phyloP scores from a whole-genome alignment of 2,797 vertebrate species.

The Tauraco hartlaubi region DNA sequence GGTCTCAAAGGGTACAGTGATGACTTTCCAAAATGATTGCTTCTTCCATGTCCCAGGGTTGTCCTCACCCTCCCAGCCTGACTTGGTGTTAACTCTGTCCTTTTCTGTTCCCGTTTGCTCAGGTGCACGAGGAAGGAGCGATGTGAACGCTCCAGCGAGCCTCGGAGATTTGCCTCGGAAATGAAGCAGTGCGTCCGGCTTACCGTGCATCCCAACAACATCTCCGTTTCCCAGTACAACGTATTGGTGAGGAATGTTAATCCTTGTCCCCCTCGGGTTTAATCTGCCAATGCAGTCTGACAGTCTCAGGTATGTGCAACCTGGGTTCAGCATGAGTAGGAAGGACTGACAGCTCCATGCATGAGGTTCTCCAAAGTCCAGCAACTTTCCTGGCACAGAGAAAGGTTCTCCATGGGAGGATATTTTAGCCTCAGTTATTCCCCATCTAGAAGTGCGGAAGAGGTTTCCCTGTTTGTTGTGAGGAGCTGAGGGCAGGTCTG shows the following conservation, averaged over 20 bases:
- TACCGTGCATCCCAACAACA: conserved; percentile 97
- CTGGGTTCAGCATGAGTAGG: background rate
- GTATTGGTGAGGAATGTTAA: conserved; percentile 89
- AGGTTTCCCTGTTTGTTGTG: background rate
- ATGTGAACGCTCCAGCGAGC: conserved; percentile 93
- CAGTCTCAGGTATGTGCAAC: background rate
- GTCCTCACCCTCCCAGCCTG: background rate
- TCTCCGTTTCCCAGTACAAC: conserved; percentile 97
- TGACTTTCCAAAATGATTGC: accelerated
- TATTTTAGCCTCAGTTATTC: background rate
- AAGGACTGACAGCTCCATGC: background rate
- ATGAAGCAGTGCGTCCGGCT: conserved; percentile 97
- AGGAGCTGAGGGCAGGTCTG: background rate
- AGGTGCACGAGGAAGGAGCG: conserved; percentile 97
- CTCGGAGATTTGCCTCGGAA: conserved; percentile 93
- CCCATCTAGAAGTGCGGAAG: background rate
- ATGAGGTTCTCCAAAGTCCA: background rate
- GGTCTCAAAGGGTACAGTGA: background rate
- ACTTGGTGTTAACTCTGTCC: background rate
- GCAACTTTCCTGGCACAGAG: background rate
- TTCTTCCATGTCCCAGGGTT: background rate
- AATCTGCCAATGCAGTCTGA: accelerated
- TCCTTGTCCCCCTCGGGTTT: background rate
- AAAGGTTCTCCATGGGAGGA: background rate
- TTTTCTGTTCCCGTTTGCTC: background rate